Evolutionary conservation across 2,797 vertebrate genomes (phyloP), one percentile per base, ranked within the genome.

Genomic region (Onychomys torridus): DNA sequence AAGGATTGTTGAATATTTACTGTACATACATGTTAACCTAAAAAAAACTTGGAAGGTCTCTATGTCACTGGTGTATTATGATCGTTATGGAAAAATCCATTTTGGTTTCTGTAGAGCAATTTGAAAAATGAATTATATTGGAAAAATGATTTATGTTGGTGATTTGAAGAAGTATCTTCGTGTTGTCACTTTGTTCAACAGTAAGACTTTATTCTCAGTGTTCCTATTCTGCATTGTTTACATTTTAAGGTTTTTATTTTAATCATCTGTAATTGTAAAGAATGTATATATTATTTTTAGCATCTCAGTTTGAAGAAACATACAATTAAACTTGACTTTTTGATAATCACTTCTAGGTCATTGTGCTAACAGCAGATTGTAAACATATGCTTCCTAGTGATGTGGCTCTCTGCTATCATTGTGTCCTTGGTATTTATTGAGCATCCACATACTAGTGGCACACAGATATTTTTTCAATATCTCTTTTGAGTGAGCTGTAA

Each of bases 191-290:
- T 95, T 92, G 92, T 97, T 97, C 92, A 88, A 52, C 46, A 49
- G 57, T 95, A 82, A 97, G 93, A 96, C 32, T 92, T 94, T 75
- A 89, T 97, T 97, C 94, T 97, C 95, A 95, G 83, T 96, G 92
- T 97, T 97, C 85, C 78, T 89, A 40, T 78, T 97, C 95, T 94
- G 71, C 65, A 73, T 95, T 96, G 96, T 97, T 97, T 97, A 97
- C 97, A 97, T 94, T 96, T 93, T 71, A 23, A 93, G 84, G 43
- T 57, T 69, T 93, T 92, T 94, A 84, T 73, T 29, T 73, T 88
- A 94, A 87, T 96, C 88, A 96, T 81, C 76, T 81, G 73, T 21
- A 77, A 57, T 89, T 96, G 16, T 93, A 92, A 94, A 92, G 88
- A 97, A 95, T 89, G 65, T 94, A 77, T 87, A 93, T 94, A 96